A percentile compares a stretch with the other conserved stretches of the same genome.
These are phyloP conservation scores for Leguminivora glycinivorella DNA, from an alignment of 1,140 invertebrate genomes.

Conservation along the genomic window DNA sequence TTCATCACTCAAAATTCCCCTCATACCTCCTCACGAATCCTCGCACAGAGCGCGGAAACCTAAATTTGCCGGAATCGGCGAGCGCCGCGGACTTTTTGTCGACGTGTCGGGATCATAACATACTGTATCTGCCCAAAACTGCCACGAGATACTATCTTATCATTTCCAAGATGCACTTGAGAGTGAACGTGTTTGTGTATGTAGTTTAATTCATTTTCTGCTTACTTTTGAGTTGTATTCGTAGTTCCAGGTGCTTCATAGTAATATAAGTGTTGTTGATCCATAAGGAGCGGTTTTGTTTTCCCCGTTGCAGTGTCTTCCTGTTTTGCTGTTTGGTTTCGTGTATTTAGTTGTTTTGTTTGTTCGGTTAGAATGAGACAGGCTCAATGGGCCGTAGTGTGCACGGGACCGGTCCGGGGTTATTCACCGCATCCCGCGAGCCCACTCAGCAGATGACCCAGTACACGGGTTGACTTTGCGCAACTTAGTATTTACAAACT, in stretches of 20 bases:
- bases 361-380: background rate
- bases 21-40: background rate
- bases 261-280: slow-evolving; percentile 5
- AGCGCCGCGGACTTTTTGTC: background rate
- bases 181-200: slow-evolving; percentile 23
- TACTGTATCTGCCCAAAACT: background rate
- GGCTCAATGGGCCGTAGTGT: background rate
- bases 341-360: slow-evolving; percentile 5
- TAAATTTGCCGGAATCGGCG: background rate
- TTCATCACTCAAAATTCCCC: slow-evolving; percentile 12
- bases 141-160: slow-evolving; percentile 23
- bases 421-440: slow-evolving; percentile 23
- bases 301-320: slow-evolving; percentile 17
- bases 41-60: background rate
- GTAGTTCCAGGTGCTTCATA: background rate
- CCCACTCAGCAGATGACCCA: slow-evolving; percentile 13
- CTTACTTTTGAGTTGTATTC: background rate
- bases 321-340: slow-evolving; percentile 16
- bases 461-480: background rate
- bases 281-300: slow-evolving; percentile 12
- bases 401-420: slow-evolving; percentile 22
- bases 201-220: background rate
- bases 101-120: slow-evolving; percentile 28
- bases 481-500: slow-evolving; percentile 1
- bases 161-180: slow-evolving; percentile 11